Percentiles rank a stretch among this genome's conserved stretches.
Conservation (phyloP, 2,888 invertebrate genomes). For the Pseudococcus viburni region DNA sequence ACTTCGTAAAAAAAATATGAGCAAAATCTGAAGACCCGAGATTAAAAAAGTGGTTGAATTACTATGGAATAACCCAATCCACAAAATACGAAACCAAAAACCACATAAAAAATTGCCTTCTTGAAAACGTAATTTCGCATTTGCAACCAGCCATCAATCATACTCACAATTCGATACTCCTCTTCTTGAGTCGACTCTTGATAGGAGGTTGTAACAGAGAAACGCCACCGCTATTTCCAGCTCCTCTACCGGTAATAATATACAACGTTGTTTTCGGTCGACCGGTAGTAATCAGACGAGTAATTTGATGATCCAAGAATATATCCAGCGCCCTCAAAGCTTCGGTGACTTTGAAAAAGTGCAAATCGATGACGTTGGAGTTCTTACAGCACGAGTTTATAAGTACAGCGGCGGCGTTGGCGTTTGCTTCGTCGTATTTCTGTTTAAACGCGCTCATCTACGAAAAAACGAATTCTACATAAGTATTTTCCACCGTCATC, state of each 20-base stretch:
- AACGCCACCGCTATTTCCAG: conserved; percentile 51
- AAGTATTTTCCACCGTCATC: background rate
- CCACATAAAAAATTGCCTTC: no score
- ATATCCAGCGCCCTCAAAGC: conserved; percentile 66
- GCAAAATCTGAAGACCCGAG: no score
- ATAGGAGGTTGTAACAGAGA: conserved; percentile 63
- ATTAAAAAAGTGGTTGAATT: no score
- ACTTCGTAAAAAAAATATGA: no score
- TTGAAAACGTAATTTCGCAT: no score
- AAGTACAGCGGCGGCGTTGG: conserved; percentile 62
- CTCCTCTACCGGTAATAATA: conserved; percentile 63
- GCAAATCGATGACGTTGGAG: conserved; percentile 59
- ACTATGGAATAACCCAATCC: no score
- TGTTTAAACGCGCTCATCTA: conserved; percentile 61
- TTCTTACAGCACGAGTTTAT: conserved; percentile 57
- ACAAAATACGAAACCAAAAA: no score
- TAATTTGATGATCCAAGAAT: conserved; percentile 67
- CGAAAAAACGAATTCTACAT: conserved; percentile 28
- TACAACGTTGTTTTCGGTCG: conserved; percentile 42
- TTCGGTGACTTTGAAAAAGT: conserved; percentile 66
- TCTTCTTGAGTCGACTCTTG: conserved; percentile 45
- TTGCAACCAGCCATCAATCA: background rate
- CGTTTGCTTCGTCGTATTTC: conserved; percentile 61
- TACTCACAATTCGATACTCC: conserved; percentile 60
- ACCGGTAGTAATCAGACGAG: background rate